phyloP scores from a whole-genome alignment of 1,140 invertebrate species.

The Elysia chlorotica region DNA sequence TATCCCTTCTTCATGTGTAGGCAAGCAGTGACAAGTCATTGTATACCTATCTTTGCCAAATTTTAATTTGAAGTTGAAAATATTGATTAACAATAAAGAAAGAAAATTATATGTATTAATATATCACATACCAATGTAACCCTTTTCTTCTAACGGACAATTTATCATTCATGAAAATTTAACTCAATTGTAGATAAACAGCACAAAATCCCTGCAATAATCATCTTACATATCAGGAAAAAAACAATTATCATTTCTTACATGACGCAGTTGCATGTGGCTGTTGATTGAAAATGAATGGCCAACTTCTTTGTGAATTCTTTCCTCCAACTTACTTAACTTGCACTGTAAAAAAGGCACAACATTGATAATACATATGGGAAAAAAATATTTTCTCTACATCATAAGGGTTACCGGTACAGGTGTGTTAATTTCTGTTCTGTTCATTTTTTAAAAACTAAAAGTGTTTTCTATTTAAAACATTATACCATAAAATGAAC shows the following conservation, averaged over 20 bases:
- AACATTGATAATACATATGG: background rate
- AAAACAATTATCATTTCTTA: constrained; percentile 33
- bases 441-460: background rate
- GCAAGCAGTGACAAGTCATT: too few species aligned
- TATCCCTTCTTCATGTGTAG: too few species aligned
- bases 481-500: background rate
- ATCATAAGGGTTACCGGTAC: too few species aligned
- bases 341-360: constrained; percentile 39
- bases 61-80: too few species aligned
- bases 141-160: background rate
- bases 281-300: constrained; percentile 66
- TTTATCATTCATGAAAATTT: too few species aligned
- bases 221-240: too few species aligned
- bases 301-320: constrained; percentile 63
- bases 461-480: background rate
- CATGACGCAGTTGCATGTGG: constrained; percentile 63
- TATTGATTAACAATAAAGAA: background rate
- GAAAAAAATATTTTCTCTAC: too few species aligned
- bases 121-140: background rate
- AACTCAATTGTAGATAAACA: too few species aligned
- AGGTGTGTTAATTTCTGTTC: too few species aligned
- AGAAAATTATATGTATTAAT: background rate
- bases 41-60: too few species aligned
- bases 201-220: too few species aligned
- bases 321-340: constrained; percentile 60